Base-by-base conservation (phyloP, 1,140 invertebrate genomes). In the Drosophila hydei region DNA sequence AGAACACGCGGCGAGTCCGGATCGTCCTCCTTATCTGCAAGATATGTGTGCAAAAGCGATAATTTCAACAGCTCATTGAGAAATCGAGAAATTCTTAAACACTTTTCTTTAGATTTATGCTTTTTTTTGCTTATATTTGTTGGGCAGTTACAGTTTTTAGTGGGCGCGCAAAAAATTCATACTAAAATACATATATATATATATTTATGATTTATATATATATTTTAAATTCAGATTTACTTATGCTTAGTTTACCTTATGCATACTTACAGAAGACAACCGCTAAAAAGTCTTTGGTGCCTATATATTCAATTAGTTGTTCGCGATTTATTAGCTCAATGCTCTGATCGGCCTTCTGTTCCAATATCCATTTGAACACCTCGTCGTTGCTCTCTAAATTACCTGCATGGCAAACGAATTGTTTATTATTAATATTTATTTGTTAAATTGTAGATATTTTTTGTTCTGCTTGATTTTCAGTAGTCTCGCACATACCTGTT, bases 341-440 rank as follows among this genome's bases (percentile, higher is more conserved):
- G 90, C 97, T 98, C 89, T 97, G 96, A 91, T 98, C 97, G 91
- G 96, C 96, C 91, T 98, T 97, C 92, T 98, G 97, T 89, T 96
- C 95, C 48, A 97, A 94, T 94, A 98, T 96, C 97, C 97, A 98
- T 60, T 96, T 95, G 56, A 98, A 93, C 11, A 98, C 97, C 90
- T 96, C 95, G 43, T 93, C 94, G 91, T 97, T 96, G 85, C 97
- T 96, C 69, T 95, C 93, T 69, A 98, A 94, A 93, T 97, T 96
- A 83, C 97, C 97, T 98, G 92, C 87, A 19, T 45, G 14, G 51
- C n/a, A 51, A 52, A 64, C 40, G 36, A n/a, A 48, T 52, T 9
- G 45, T 12, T 67, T 48, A 7, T 42, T 42, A 40, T 2, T 14
- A 40, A 9, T 30, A 8, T 30, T 30, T 4, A 4, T 38, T 47